A percentile compares a stretch with the other conserved stretches of the same genome.
Evolutionary conservation across 2,113 vertebrate genomes (phyloP).

Genomic region (Oxyura jamaicensis): DNA sequence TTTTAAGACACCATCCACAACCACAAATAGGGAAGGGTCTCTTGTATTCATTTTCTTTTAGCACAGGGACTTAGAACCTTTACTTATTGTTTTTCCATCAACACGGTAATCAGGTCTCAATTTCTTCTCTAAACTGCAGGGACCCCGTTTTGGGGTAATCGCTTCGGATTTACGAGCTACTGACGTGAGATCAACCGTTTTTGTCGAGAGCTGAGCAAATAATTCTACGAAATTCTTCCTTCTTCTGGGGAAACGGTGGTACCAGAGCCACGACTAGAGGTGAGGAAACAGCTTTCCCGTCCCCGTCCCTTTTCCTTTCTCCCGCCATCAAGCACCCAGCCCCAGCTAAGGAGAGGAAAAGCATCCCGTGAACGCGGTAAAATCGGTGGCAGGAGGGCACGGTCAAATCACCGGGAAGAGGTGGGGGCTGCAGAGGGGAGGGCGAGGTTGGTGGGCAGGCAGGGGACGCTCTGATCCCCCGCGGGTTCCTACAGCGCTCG

Average conservation of each 20-base stretch:
- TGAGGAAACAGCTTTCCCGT: not conserved
- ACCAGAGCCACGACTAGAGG: not conserved
- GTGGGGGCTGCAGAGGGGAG: not conserved
- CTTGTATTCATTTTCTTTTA: too few relatives aligned
- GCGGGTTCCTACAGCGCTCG: not conserved
- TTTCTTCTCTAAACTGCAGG: not conserved
- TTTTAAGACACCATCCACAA: too few relatives aligned
- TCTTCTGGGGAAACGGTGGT: not conserved
- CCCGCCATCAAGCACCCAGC: not conserved
- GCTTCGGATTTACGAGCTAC: not conserved
- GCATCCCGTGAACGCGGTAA: fast-evolving
- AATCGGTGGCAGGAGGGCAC: too few relatives aligned
- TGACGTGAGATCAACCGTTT: not conserved
- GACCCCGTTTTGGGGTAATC: fast-evolving
- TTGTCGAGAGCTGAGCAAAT: not conserved
- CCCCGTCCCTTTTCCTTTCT: too few relatives aligned
- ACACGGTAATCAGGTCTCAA: fast-evolving
- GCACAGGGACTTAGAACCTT: too few relatives aligned
- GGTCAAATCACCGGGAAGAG: not conserved
- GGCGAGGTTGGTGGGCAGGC: fast-evolving
- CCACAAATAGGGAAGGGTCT: not conserved
- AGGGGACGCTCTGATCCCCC: fast-evolving
- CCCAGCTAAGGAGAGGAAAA: not conserved
- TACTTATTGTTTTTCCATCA: not conserved
- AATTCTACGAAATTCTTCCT: not conserved